Evolutionary conservation across 2,888 invertebrate genomes (phyloP).

Genomic region (Magallana nippona): DNA sequence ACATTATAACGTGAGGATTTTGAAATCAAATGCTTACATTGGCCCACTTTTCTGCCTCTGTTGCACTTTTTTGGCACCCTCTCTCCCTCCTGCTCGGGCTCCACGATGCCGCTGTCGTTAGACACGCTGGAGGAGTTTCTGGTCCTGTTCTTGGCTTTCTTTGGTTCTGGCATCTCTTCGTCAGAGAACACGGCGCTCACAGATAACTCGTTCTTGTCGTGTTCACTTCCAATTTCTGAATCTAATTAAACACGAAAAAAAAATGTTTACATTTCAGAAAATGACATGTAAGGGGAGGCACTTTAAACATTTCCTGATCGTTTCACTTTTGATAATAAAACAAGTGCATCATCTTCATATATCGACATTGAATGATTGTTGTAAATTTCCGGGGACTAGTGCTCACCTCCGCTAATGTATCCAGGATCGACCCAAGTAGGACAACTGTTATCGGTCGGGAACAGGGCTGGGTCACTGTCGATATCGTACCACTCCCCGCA

Average conservation of each 20-base stretch:
- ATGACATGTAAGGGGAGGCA: neutral
- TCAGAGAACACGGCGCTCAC: slow-evolving; percentile 42
- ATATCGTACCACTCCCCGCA: slow-evolving; percentile 50
- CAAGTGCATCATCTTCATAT: too few species aligned
- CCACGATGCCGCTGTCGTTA: slow-evolving; percentile 44
- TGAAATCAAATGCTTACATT: slow-evolving; percentile 48
- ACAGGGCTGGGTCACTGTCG: slow-evolving; percentile 32
- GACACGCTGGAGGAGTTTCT: slow-evolving; percentile 40
- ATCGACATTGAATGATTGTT: neutral
- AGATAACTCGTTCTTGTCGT: slow-evolving; percentile 25
- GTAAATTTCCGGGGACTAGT: neutral
- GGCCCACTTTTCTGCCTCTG: slow-evolving; percentile 62
- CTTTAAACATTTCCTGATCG: neutral
- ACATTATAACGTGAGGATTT: neutral
- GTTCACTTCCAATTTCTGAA: slow-evolving; percentile 41
- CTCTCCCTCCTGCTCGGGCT: slow-evolving; percentile 43
- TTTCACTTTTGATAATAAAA: neutral
- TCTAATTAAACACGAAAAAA: slow-evolving; percentile 6
- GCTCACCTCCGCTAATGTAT: slow-evolving; percentile 49
- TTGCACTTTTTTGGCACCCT: slow-evolving; percentile 57
- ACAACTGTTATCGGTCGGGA: slow-evolving; percentile 12
- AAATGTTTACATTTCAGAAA: neutral
- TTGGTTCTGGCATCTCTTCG: slow-evolving; percentile 35
- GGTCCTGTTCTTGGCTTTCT: slow-evolving; percentile 34
- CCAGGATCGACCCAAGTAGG: slow-evolving; percentile 40